Evolutionary conservation across 2,113 vertebrate genomes (phyloP).

Genomic region (Solea senegalensis): DNA sequence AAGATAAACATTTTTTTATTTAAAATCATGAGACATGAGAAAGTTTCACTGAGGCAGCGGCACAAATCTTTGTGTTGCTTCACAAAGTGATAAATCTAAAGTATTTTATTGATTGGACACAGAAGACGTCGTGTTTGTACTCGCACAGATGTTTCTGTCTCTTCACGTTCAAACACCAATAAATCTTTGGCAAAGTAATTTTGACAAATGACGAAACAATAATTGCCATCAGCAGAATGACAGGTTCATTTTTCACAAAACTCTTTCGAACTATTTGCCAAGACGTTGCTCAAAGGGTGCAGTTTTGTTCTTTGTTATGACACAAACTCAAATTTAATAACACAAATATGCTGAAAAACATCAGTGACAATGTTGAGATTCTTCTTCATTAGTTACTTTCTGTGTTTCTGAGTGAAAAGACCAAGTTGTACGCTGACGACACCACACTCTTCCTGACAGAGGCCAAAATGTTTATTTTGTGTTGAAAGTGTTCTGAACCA

Average conservation of each 20-base stretch:
- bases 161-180: not conserved
- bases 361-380: too few species aligned
- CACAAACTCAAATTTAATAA: too few species aligned
- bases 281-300: too few species aligned
- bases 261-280: too few species aligned
- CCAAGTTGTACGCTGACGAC: too few species aligned
- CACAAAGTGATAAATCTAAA: constrained; percentile 42
- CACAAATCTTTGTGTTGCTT: constrained; percentile 13
- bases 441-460: too few species aligned
- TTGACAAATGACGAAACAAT: constrained; percentile 8
- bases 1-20: constrained; percentile 26
- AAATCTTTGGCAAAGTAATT: constrained; percentile 1
- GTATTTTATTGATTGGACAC: constrained; percentile 27
- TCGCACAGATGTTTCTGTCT: not conserved
- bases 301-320: too few species aligned
- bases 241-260: not conserved
- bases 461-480: too few species aligned
- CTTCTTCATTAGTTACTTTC: too few species aligned
- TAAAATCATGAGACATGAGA: constrained; percentile 1
- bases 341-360: too few species aligned
- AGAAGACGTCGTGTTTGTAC: constrained; percentile 26
- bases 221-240: not conserved
- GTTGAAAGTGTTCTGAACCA: too few species aligned
- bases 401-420: too few species aligned
- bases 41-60: constrained; percentile 35